Percentiles rank a stretch among this genome's conserved stretches.
phyloP scores from a whole-genome alignment of 2,113 vertebrate genomes.

The Callithrix jacchus region DNA sequence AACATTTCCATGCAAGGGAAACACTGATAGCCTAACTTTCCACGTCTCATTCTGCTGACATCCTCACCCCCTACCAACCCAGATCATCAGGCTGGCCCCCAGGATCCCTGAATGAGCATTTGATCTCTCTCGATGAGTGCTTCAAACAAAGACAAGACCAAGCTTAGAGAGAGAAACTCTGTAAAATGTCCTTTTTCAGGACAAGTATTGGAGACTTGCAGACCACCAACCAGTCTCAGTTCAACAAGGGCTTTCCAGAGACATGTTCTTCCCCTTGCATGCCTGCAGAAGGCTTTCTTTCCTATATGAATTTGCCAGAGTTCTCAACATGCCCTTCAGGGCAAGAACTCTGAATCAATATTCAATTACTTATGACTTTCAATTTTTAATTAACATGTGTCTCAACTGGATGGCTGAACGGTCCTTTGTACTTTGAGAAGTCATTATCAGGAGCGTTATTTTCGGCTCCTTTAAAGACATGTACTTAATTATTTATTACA shows the following conservation, averaged over 20 bases:
- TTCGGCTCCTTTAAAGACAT: neutral
- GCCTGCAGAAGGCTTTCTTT: neutral
- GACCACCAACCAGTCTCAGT: neutral
- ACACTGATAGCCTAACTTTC: neutral
- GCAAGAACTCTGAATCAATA: constrained; percentile 37
- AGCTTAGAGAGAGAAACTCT: too few species aligned
- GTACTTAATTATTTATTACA: constrained; percentile 53
- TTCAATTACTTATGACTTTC: constrained; percentile 61
- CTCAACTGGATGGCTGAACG: neutral
- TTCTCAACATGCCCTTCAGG: constrained; percentile 6
- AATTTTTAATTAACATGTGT: constrained; percentile 52
- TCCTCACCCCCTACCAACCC: too few species aligned
- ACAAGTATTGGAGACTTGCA: neutral
- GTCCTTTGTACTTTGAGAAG: constrained; percentile 54
- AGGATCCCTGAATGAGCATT: neutral
- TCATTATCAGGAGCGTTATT: constrained; percentile 27
- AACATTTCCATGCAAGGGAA: neutral
- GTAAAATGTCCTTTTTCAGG: neutral
- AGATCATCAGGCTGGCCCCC: neutral
- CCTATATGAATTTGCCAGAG: neutral
- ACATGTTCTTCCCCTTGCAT: neutral
- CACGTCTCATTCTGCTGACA: too few species aligned
- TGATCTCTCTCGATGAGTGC: fast-evolving
- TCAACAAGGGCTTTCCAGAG: neutral
- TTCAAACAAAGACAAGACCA: neutral